phyloP scores from a whole-genome alignment of 2,797 vertebrate genomes.

The Crossoptilon crossoptilon region DNA sequence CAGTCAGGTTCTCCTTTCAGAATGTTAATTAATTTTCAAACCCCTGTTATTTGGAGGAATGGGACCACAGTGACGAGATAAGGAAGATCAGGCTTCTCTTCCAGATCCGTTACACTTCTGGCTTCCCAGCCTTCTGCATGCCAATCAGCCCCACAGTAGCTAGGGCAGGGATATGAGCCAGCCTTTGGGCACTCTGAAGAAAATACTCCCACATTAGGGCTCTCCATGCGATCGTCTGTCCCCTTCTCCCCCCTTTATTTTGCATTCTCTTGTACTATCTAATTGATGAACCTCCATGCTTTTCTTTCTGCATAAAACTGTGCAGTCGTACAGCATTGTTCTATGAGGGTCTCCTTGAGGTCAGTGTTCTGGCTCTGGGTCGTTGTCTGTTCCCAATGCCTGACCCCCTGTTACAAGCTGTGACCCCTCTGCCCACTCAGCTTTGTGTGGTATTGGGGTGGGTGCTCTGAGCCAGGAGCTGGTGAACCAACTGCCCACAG shows the following conservation, averaged over 20 bases:
- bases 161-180: background rate
- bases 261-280: background rate
- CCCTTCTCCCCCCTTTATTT: background rate
- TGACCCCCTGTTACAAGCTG: background rate
- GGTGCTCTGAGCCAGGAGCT: background rate
- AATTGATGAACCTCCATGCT: slow-evolving; percentile 35
- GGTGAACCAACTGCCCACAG: background rate
- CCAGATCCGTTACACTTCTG: background rate
- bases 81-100: slow-evolving; percentile 6
- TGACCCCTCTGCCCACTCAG: rapidly evolving
- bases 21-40: slow-evolving; percentile 58
- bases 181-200: background rate
- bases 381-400: background rate
- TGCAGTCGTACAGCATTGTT: background rate
- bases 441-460: background rate
- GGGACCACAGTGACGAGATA: background rate
- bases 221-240: background rate
- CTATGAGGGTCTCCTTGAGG: background rate
- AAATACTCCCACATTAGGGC: background rate
- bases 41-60: slow-evolving; percentile 22
- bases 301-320: slow-evolving; percentile 1
- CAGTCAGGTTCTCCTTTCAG: background rate
- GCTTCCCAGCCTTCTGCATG: background rate
- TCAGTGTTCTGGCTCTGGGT: background rate
- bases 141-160: background rate